phyloP scores from a whole-genome alignment of 2,888 invertebrate genomes.

The Drosophila engyochracea region DNA sequence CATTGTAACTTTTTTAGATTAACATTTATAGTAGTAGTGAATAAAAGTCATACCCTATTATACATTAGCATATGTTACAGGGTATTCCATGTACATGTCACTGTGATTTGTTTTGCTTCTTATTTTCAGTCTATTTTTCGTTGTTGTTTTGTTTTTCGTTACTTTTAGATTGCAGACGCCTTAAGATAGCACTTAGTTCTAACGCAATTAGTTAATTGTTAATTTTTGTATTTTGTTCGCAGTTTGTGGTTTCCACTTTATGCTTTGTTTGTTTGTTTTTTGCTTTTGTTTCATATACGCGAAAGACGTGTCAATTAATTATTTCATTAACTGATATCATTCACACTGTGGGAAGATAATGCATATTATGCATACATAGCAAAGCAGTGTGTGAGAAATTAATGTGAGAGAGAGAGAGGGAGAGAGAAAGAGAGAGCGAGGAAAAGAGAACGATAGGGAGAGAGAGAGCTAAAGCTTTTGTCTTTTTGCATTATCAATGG shows the following conservation, averaged over 20 bases:
- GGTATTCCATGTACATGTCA: constrained; percentile 20
- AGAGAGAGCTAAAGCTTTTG: neutral
- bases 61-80: neutral
- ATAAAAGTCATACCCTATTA: constrained; percentile 4
- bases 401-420: neutral
- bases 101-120: constrained; percentile 12
- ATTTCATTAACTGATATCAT: constrained; percentile 31
- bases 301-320: constrained; percentile 35
- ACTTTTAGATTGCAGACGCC: constrained; percentile 24
- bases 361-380: constrained; percentile 4
- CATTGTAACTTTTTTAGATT: neutral
- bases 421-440: neutral
- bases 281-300: constrained; percentile 1
- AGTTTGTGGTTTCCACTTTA: neutral
- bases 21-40: neutral
- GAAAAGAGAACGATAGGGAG: neutral
- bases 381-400: neutral
- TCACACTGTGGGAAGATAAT: constrained; percentile 1
- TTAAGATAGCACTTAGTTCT: constrained; percentile 37
- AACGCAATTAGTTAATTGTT: constrained; percentile 52
- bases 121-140: neutral
- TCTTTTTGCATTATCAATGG: constrained; percentile 12
- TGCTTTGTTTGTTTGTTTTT: neutral
- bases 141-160: neutral
- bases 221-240: neutral